phyloP scores from a whole-genome alignment of 2,797 vertebrate genomes.

The Cyclopterus lumpus region DNA sequence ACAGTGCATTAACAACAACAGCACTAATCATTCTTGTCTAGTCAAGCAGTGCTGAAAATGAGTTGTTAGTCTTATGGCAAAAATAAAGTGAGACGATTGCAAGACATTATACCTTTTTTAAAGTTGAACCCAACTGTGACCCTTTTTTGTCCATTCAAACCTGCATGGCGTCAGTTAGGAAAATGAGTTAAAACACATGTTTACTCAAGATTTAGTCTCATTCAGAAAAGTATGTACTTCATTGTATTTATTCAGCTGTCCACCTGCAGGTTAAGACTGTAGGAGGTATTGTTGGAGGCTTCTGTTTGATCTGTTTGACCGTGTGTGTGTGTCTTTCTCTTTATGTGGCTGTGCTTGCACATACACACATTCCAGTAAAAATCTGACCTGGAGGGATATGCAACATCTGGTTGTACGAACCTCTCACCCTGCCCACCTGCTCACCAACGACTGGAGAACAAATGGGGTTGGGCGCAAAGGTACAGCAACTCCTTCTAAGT shows the following conservation, averaged over 20 bases:
- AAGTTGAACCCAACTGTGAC: slow-evolving; percentile 22
- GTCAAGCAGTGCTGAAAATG: slow-evolving; percentile 44
- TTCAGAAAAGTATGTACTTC: slow-evolving; percentile 2
- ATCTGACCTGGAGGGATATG: slow-evolving; percentile 99
- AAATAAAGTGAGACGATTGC: slow-evolving; percentile 18
- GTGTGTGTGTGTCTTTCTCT: neutral
- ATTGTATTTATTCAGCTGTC: slow-evolving; percentile 56
- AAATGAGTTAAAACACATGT: slow-evolving; percentile 31
- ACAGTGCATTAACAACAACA: slow-evolving; percentile 46
- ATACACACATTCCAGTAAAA: slow-evolving; percentile 85
- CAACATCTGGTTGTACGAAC: slow-evolving; percentile 97
- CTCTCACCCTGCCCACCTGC: slow-evolving; percentile 93
- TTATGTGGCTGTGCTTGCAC: slow-evolving; percentile 6
- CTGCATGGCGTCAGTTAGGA: slow-evolving; percentile 3
- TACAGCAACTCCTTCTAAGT: slow-evolving; percentile 62
- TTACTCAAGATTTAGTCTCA: slow-evolving; percentile 23
- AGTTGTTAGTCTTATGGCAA: slow-evolving; percentile 57
- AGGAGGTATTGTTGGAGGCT: slow-evolving; percentile 17
- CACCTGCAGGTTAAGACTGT: slow-evolving; percentile 38
- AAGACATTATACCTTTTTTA: slow-evolving; percentile 12
- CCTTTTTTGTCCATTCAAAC: slow-evolving; percentile 10
- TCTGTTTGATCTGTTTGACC: slow-evolving; percentile 10
- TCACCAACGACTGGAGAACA: slow-evolving; percentile 93
- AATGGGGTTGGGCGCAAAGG: slow-evolving; percentile 97
- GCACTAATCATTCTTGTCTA: slow-evolving; percentile 58